Evolutionary conservation across 2,113 vertebrate species (phyloP), one percentile per base, ranked within the genome.

Genomic region (Triplophysa tibetana): DNA sequence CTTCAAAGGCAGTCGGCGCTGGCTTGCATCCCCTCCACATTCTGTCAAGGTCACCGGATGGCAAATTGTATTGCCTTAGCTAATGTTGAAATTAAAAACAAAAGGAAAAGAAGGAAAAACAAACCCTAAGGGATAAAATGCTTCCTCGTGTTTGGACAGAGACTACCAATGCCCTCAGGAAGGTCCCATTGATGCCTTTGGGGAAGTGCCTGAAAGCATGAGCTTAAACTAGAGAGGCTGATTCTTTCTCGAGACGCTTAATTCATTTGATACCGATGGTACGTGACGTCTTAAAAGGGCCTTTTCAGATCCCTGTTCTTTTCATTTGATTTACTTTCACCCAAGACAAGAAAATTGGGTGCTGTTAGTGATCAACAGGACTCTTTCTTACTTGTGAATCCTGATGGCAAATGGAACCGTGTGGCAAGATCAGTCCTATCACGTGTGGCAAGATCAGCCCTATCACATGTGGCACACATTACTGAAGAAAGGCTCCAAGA

Each of bases 391-490:
- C 83, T 87, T 89, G 85, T 85, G 89, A 89, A 88, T 90, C 89
- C 82, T 86, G 70, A 81, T 81, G 83, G 82, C 85, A 88, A 90
- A 91, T 89, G 83, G 91, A 84, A 79, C 82, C 84, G 86, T 88
- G 86, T 80, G 89, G 87, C 84, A 88, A 84, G 85, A 86, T 80
- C 84, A 78, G 85, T 60, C 68, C 54, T 58, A 73, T 82, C 89
- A 92, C 92, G 93, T 92, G 88, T 93, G 92, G 90, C 80, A 89
- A n/a, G n/a, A n/a, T n/a, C n/a, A n/a, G n/a, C n/a, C n/a, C n/a
- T 58, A 73, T 82, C 89, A 92, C 92, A 94, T 92, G 88, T 93
- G 92, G 90, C 80, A 89, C 89, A 88, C 88, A 92, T 93, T 92
- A 92, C 90, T 89, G 85, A 82, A 82, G 84, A 78, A 81, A 67